A percentile compares a stretch with the other conserved stretches of the same genome.
Conservation (phyloP, 2,113 vertebrate genomes). For the Rostratula benghalensis region DNA sequence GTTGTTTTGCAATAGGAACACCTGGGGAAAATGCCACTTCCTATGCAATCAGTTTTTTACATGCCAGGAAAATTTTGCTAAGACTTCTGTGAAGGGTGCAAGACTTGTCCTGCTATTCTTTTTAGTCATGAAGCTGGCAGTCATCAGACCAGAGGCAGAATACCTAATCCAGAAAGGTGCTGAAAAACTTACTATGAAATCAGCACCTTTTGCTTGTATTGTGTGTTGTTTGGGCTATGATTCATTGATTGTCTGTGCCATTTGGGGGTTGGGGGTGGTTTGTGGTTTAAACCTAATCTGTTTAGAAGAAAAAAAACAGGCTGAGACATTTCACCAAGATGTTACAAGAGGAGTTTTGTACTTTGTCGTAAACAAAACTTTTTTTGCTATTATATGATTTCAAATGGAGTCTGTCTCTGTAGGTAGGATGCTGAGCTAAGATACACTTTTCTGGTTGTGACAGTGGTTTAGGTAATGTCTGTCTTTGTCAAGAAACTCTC, state of each 20-base stretch:
- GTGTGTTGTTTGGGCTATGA: conserved; percentile 16
- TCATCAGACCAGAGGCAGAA: neutral
- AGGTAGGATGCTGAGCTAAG: neutral
- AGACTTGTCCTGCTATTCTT: conserved; percentile 8
- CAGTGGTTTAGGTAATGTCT: conserved; percentile 58
- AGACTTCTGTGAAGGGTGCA: neutral
- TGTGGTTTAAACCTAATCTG: neutral
- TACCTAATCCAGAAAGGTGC: neutral
- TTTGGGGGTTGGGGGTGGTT: neutral
- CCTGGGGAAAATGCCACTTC: conserved; percentile 62
- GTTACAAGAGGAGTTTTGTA: neutral
- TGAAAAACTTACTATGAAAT: neutral
- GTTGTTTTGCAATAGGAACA: conserved; percentile 65
- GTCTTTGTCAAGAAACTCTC: conserved; percentile 51
- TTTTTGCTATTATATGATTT: neutral
- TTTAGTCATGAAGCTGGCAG: conserved; percentile 51
- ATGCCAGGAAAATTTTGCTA: neutral
- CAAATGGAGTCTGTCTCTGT: neutral
- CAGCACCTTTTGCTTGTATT: neutral
- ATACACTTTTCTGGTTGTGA: neutral
- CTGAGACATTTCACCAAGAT: neutral
- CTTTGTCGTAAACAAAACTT: neutral
- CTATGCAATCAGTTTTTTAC: neutral
- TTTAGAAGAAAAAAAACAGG: neutral
- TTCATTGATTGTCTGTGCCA: conserved; percentile 17